phyloP scores from a whole-genome alignment of 2,797 vertebrate genomes.

The Salarias fasciatus region DNA sequence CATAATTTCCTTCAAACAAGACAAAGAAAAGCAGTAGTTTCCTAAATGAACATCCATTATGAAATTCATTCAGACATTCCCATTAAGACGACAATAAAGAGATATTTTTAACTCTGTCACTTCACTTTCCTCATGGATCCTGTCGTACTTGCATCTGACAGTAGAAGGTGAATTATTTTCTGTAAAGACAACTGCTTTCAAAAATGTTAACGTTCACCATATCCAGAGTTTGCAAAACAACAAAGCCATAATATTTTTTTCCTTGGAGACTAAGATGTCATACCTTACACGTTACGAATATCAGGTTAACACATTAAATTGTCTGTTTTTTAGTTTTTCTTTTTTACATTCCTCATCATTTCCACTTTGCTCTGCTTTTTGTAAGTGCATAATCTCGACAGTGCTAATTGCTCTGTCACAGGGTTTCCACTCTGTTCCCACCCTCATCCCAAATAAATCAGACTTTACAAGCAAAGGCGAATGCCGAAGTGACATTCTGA shows the following conservation, averaged over 20 bases:
- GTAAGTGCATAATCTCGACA: conserved; percentile 13
- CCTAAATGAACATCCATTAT: too few species aligned
- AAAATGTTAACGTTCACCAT: background rate
- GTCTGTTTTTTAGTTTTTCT: conserved; percentile 15
- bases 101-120: too few species aligned
- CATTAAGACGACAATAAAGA: too few species aligned
- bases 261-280: background rate
- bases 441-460: conserved; percentile 59
- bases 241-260: too few species aligned
- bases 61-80: too few species aligned
- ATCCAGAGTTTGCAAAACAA: too few species aligned
- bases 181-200: too few species aligned
- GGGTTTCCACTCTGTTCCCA: conserved; percentile 58
- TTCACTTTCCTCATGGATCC: too few species aligned
- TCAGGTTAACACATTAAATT: conserved; percentile 11
- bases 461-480: conserved; percentile 43
- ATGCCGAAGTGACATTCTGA: conserved; percentile 58
- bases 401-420: conserved; percentile 75
- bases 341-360: conserved; percentile 16
- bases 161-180: too few species aligned
- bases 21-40: too few species aligned
- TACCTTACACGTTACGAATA: background rate
- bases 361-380: conserved; percentile 23
- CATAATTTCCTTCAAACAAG: too few species aligned
- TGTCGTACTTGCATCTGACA: too few species aligned